phyloP scores from a whole-genome alignment of 2,797 vertebrate species.

The Enteromius fasciolatus region DNA sequence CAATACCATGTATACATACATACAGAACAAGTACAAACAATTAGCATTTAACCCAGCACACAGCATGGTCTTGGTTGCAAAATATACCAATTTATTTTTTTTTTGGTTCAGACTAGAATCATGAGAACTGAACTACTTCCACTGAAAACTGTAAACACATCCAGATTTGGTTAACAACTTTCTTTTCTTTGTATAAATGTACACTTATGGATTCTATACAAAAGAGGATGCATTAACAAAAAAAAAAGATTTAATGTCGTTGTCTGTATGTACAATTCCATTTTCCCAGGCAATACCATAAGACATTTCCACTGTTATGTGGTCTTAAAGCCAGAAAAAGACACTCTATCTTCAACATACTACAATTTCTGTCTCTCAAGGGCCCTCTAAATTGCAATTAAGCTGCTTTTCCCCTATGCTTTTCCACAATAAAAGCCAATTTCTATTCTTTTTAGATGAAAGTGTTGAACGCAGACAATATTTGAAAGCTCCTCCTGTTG shows the following conservation, averaged over 20 bases:
- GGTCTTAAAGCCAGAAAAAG: not conserved
- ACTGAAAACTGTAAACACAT: not conserved
- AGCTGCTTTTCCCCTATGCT: not conserved
- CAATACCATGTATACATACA: not conserved
- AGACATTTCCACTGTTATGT: not conserved
- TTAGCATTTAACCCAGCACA: not conserved
- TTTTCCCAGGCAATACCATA: not conserved
- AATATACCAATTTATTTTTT: not conserved
- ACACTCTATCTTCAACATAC: not conserved
- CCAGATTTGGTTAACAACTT: not conserved
- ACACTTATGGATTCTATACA: not conserved
- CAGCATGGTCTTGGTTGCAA: not conserved
- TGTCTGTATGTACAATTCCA: not conserved
- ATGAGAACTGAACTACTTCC: not conserved
- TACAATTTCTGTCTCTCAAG: conserved; percentile 14
- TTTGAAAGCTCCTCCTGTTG: conserved; percentile 3
- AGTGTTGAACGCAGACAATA: conserved; percentile 34
- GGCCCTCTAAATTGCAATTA: conserved; percentile 24
- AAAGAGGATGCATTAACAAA: not conserved
- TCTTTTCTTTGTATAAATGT: not conserved
- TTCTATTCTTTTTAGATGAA: conserved; percentile 20
- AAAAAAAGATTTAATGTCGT: not conserved
- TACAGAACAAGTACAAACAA: not conserved
- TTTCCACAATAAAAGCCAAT: conserved; percentile 44
- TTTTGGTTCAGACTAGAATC: not conserved